phyloP scores from a whole-genome alignment of 2,113 vertebrate genomes.

The Phaetusa simplex region DNA sequence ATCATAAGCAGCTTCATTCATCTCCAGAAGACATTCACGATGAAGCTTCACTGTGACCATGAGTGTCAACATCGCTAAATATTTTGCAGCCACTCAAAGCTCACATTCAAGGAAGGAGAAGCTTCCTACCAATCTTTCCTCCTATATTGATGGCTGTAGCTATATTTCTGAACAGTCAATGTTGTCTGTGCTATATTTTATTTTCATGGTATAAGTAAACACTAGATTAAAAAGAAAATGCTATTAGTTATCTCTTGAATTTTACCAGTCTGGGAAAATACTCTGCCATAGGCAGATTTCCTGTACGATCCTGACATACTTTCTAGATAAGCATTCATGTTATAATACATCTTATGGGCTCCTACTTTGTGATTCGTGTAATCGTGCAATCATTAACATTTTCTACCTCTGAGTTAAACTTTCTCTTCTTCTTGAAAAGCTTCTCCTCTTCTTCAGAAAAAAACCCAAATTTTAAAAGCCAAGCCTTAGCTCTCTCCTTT shows the following conservation, averaged over 20 bases:
- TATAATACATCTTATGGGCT: neutral
- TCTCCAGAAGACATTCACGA: neutral
- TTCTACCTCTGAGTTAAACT: neutral
- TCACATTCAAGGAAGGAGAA: neutral
- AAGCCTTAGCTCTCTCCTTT: neutral
- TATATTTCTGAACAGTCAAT: neutral
- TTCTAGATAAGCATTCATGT: neutral
- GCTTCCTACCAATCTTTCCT: neutral
- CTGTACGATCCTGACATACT: neutral
- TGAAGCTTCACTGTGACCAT: neutral
- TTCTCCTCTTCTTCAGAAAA: neutral
- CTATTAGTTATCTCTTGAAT: neutral
- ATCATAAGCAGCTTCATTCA: constrained; percentile 10
- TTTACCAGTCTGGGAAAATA: neutral
- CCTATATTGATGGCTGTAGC: neutral
- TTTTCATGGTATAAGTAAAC: neutral
- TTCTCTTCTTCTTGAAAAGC: neutral
- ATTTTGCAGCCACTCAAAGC: neutral
- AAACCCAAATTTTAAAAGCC: neutral
- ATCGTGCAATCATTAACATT: neutral
- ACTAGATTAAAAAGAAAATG: neutral
- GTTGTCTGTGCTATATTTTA: neutral
- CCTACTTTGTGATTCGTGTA: neutral
- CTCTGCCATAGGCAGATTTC: neutral
- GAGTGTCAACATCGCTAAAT: neutral